Conservation (phyloP, 2,113 vertebrate genomes). For the Panurus biarmicus region DNA sequence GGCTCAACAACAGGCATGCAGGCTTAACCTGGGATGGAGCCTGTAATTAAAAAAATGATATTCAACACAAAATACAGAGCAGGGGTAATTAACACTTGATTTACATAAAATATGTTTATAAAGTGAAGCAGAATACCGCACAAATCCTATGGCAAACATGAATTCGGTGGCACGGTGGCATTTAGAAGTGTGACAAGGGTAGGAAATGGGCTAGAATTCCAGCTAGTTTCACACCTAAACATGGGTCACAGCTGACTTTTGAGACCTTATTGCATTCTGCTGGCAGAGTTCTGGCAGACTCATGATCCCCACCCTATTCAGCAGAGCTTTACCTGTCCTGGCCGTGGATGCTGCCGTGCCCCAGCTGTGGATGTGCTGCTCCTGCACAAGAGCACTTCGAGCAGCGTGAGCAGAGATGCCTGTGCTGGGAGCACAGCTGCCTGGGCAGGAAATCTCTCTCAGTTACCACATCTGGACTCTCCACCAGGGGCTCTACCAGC, state of each 20-base stretch:
- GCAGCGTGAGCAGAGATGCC: background rate
- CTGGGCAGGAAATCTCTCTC: background rate
- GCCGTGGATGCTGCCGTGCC: background rate
- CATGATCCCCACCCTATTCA: fast-evolving
- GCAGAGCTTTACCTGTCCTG: background rate
- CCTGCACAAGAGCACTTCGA: background rate
- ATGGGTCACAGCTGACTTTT: background rate
- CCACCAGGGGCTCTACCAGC: background rate
- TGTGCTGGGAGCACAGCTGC: background rate
- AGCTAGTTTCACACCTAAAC: background rate
- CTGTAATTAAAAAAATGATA: conserved; percentile 83
- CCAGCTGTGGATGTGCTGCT: background rate
- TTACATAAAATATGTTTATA: conserved; percentile 73
- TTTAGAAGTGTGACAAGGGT: background rate
- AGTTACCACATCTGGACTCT: background rate
- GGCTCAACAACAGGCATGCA: conserved; percentile 84
- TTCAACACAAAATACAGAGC: conserved; percentile 69
- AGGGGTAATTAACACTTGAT: conserved; percentile 80
- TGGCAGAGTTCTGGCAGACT: background rate
- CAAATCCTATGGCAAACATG: background rate
- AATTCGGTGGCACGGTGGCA: background rate
- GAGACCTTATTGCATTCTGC: background rate
- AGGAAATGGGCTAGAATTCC: background rate
- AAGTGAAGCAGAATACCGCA: background rate
- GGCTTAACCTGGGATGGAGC: conserved; percentile 69